phyloP scores from a whole-genome alignment of 2,888 invertebrate genomes.

The Flexamia atlantica region DNA sequence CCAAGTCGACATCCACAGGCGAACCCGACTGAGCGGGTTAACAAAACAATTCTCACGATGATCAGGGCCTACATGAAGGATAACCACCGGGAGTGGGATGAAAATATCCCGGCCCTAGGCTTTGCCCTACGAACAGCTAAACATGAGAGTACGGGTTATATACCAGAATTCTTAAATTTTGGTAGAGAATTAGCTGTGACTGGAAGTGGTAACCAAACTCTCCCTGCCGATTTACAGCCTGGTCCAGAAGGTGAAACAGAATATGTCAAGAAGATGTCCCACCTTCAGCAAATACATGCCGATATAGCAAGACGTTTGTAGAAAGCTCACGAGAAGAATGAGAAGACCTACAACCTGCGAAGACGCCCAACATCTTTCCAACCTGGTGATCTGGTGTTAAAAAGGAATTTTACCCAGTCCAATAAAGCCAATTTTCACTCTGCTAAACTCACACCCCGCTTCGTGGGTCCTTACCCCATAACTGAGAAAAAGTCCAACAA shows the following conservation, averaged over 20 bases:
- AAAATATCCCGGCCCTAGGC: background rate
- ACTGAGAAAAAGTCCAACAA: background rate
- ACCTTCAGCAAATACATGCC: background rate
- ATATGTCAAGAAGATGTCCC: background rate
- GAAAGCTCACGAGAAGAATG: background rate
- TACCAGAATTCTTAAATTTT: slow-evolving; percentile 67
- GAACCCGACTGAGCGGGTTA: background rate
- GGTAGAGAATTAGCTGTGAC: background rate
- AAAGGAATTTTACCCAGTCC: background rate
- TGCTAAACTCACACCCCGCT: background rate
- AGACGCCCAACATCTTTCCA: background rate
- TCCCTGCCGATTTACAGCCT: no score
- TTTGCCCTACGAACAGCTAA: background rate
- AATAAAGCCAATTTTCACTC: background rate
- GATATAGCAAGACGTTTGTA: background rate
- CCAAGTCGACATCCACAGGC: background rate
- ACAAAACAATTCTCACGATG: background rate
- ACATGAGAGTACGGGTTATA: slow-evolving; percentile 67
- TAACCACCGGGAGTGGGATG: background rate
- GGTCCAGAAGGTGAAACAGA: background rate
- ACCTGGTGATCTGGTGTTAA: no score
- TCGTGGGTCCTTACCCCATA: background rate
- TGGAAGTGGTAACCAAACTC: background rate
- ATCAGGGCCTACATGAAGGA: no score
- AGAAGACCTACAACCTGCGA: background rate